Percentiles rank a stretch among this genome's conserved stretches.
Conservation (phyloP, 2,888 invertebrate genomes). For the Prionchulus punctatus region DNA sequence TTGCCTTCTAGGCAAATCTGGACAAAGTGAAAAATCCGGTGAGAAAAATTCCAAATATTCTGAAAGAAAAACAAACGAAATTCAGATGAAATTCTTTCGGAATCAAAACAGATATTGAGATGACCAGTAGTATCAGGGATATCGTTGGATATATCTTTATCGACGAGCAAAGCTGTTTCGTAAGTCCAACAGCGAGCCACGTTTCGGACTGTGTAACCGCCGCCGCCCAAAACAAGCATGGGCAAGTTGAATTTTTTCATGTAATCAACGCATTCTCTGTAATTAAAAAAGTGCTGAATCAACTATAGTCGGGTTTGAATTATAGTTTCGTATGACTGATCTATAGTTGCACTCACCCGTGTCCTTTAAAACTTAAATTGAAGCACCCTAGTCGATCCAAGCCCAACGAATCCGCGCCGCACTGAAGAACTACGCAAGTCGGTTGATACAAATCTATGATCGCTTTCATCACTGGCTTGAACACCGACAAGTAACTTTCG, state of each 20-base stretch:
- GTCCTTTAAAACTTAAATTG: conserved; percentile 78
- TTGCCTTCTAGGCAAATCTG: conserved; percentile 63
- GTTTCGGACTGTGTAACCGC: conserved; percentile 78
- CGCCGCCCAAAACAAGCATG: conserved; percentile 66
- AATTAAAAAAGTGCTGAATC: too few relatives aligned
- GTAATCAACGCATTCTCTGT: conserved; percentile 77
- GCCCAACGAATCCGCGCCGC: conserved; percentile 92
- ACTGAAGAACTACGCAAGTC: conserved; percentile 79
- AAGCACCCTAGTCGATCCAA: conserved; percentile 90
- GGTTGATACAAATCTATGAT: conserved; percentile 95
- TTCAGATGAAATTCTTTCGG: not conserved
- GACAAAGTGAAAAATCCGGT: conserved; percentile 87
- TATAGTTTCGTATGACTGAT: too few relatives aligned
- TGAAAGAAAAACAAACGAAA: conserved; percentile 15
- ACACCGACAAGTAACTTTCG: conserved; percentile 42
- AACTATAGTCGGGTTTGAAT: too few relatives aligned
- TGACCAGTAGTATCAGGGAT: conserved; percentile 46
- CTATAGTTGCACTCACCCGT: conserved; percentile 46
- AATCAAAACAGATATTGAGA: not conserved
- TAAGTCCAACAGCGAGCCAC: conserved; percentile 98
- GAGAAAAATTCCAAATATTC: conserved; percentile 94
- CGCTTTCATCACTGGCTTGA: conserved; percentile 67
- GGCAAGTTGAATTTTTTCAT: conserved; percentile 82
- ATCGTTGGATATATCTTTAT: conserved; percentile 75
- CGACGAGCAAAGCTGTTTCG: conserved; percentile 81